Evolutionary conservation across 2,797 vertebrate species (phyloP).

Genomic region (Esox lucius): DNA sequence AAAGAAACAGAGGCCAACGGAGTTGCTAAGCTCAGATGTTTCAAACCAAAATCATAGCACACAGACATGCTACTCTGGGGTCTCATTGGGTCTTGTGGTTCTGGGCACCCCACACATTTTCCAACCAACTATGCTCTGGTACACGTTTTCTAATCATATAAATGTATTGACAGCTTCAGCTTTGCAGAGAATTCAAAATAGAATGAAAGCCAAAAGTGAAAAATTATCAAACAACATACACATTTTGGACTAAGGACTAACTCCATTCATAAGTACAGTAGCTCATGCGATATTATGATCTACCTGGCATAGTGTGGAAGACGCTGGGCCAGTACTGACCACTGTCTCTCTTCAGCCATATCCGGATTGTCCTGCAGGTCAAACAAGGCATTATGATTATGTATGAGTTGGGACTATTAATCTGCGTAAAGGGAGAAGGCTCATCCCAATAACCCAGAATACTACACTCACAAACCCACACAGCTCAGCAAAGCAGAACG

Average conservation of each 20-base stretch:
- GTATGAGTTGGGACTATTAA: background rate
- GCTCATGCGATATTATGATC: constrained; percentile 56
- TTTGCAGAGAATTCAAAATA: too few species aligned
- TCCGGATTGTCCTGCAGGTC: constrained; percentile 84
- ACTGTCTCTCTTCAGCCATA: constrained; percentile 98
- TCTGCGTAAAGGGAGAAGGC: background rate
- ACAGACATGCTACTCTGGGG: too few species aligned
- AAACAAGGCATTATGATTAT: background rate
- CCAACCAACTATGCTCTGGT: too few species aligned
- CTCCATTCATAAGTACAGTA: background rate
- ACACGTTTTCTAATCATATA: too few species aligned
- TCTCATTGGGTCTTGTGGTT: too few species aligned
- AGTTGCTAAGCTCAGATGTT: background rate
- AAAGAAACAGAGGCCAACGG: background rate
- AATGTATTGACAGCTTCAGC: too few species aligned
- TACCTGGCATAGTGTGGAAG: constrained; percentile 90
- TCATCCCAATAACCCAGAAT: background rate
- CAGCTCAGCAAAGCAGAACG: background rate
- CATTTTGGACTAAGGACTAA: background rate
- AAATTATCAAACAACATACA: too few species aligned
- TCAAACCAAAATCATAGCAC: background rate
- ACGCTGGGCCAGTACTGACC: constrained; percentile 98
- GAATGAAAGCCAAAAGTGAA: too few species aligned
- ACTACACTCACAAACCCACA: background rate
- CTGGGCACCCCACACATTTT: too few species aligned